Evolutionary conservation across 2,113 vertebrate genomes (phyloP), one percentile per base, ranked within the genome.

Genomic region (Brachyhypopomus gauderio): DNA sequence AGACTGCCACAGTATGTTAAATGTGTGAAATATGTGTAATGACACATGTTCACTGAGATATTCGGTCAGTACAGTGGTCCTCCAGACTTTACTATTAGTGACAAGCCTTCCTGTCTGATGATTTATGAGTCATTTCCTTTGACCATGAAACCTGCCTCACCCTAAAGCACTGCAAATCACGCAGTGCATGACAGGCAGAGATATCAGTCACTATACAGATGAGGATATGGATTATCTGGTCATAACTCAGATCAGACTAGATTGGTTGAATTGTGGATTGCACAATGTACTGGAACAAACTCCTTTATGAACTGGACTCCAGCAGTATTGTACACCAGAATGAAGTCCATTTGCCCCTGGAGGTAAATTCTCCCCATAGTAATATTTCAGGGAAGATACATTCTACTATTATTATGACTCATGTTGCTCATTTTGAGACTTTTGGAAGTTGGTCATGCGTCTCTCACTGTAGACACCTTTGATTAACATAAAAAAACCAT

Each of bases 61-160:
- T 38, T 3, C 7, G 38, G 3, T 48, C 9, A 48, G 45, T 48
- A 9, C 34, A 38, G 3, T 41, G 66, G 3, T 70, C 30, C 19
- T 4, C 4, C n/a, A 70, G 34, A 70, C 19, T 22, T 14, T 0
- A 11, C 62, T n/a, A 3, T 58, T 52, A 64, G 19, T 77, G 75
- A 16, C 45, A 36, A 25, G 27, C 63, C 12, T 34, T 67, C 25
- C 75, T 56, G 19, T 41, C 48, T 59, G 52, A 41, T 76, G 55
- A 77, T 77, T 82, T 82, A 77, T 2, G 23, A 82, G 5, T 71
- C 55, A 76, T 19, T 82, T 63, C 56, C 36, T 52, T 22, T 82
- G 66, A 72, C 58, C 20, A 69, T 82, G 59, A 77, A 77, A 30
- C 16, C 62, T 23, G 14, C 38, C 41, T 25, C 23, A 34, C 36